These are phyloP conservation scores for Diorhabda carinulata DNA, from an alignment of 1,140 invertebrate genomes.

Conservation along the genomic window DNA sequence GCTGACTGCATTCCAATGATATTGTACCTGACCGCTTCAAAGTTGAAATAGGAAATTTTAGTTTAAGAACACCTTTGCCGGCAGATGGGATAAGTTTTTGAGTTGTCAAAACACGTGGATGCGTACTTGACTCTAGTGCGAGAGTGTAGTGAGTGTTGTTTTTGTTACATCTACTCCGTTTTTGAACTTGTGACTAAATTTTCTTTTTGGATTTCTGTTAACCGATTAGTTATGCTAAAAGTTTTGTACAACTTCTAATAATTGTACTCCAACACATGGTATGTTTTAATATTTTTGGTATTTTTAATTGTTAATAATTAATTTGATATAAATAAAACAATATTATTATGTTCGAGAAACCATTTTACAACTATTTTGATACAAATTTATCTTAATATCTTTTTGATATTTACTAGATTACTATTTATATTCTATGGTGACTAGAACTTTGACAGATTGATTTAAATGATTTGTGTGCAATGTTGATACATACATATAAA, in stretches of 20 bases:
- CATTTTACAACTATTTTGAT: neutral
- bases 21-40: constrained; percentile 46
- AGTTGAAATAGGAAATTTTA: constrained; percentile 42
- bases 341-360: neutral
- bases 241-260: constrained; percentile 28
- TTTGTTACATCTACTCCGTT: constrained; percentile 3
- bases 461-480: neutral
- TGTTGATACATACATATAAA: too few relatives aligned
- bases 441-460: neutral
- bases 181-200: constrained; percentile 13
- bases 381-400: neutral
- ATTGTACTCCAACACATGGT: constrained; percentile 41
- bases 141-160: constrained; percentile 16
- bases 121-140: constrained; percentile 14
- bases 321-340: neutral
- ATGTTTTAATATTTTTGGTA: constrained; percentile 12
- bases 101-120: constrained; percentile 37
- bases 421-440: neutral
- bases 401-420: neutral
- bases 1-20: constrained; percentile 43
- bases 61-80: constrained; percentile 43
- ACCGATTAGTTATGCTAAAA: constrained; percentile 25
- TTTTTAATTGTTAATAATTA: too few relatives aligned
- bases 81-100: constrained; percentile 32
- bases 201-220: constrained; percentile 20